Evolutionary conservation across 2,888 invertebrate genomes (phyloP).

Genomic region (Sinohyriopsis cumingii): DNA sequence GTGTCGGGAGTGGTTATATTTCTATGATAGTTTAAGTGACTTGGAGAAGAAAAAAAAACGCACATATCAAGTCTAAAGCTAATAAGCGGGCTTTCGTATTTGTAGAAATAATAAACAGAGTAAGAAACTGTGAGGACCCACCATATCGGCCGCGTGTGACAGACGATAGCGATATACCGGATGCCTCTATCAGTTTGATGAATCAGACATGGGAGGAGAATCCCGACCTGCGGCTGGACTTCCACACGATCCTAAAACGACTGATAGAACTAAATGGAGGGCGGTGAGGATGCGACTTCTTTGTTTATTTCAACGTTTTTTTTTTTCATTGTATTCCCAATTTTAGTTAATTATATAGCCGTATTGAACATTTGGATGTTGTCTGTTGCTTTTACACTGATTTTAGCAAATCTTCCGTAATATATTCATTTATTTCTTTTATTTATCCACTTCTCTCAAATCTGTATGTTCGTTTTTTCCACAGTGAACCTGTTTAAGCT

Average conservation of each 20-base stretch:
- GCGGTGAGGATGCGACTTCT: slow-evolving; percentile 36
- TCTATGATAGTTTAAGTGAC: too few species aligned
- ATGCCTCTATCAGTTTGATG: slow-evolving; percentile 57
- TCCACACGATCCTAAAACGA: slow-evolving; percentile 53
- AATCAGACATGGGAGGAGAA: slow-evolving; percentile 60
- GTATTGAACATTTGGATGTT: too few species aligned
- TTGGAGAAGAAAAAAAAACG: not conserved
- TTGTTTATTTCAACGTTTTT: not conserved
- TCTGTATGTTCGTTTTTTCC: too few species aligned
- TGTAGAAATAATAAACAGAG: slow-evolving; percentile 55
- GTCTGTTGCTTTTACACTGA: too few species aligned
- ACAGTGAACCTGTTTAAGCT: too few species aligned
- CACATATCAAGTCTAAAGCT: not conserved
- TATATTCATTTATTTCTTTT: too few species aligned
- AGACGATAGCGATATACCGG: slow-evolving; percentile 39
- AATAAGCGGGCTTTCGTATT: not conserved
- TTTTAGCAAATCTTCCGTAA: too few species aligned
- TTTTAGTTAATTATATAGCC: not conserved
- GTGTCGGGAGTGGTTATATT: too few species aligned
- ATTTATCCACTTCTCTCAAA: too few species aligned
- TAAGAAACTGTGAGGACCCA: slow-evolving; percentile 46
- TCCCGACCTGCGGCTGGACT: slow-evolving; percentile 59
- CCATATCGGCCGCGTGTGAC: slow-evolving; percentile 57
- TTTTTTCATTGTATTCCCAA: not conserved
- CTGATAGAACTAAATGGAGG: slow-evolving; percentile 53